phyloP scores from a whole-genome alignment of 2,113 vertebrate genomes.

The Buteo buteo region DNA sequence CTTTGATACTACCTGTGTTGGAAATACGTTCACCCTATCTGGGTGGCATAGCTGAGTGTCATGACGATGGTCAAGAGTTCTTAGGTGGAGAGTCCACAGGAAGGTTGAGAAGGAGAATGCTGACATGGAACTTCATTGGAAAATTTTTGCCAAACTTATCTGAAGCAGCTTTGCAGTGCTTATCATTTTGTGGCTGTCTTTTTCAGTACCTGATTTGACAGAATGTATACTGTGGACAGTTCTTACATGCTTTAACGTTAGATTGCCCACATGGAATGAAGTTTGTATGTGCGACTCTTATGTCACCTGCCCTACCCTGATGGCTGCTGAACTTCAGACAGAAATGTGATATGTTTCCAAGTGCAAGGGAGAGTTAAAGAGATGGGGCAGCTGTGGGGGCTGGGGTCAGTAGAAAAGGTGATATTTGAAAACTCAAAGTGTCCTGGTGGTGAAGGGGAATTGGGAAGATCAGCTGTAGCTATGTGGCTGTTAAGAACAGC shows the following conservation, averaged over 20 bases:
- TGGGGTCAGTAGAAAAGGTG: not conserved
- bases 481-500: not conserved
- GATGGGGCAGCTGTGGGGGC: not conserved
- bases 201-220: not conserved
- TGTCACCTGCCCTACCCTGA: not conserved
- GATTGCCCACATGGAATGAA: not conserved
- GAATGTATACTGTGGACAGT: not conserved
- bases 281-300: not conserved
- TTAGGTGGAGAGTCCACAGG: not conserved
- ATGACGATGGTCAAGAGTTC: not conserved
- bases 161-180: not conserved
- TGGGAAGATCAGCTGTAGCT: not conserved
- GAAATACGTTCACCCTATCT: fast-evolving
- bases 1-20: not conserved
- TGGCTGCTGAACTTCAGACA: not conserved
- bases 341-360: not conserved
- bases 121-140: not conserved
- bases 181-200: not conserved
- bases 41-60: not conserved
- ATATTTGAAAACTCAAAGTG: not conserved
- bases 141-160: not conserved
- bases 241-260: not conserved
- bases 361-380: not conserved
- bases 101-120: not conserved
- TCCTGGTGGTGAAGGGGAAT: not conserved